phyloP scores from a whole-genome alignment of 2,888 invertebrate species.

The Lamellibrachia columna region DNA sequence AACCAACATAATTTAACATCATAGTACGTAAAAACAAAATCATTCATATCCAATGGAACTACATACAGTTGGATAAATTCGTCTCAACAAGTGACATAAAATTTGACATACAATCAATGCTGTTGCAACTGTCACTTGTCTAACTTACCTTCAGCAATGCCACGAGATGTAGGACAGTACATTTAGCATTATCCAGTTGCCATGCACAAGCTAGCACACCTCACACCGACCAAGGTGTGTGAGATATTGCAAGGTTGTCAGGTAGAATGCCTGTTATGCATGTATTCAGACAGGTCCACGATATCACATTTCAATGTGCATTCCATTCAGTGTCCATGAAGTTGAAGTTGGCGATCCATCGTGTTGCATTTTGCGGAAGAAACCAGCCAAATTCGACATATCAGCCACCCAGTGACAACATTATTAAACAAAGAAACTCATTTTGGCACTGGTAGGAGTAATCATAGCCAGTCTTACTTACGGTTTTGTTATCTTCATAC shows the following conservation, averaged over 20 bases:
- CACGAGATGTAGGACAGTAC: background rate
- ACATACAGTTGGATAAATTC: background rate
- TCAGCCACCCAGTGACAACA: background rate
- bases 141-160: background rate
- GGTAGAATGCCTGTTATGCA: background rate
- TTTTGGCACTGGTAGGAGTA: no score
- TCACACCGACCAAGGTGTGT: background rate
- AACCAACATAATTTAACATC: background rate
- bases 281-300: background rate
- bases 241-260: background rate
- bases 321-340: background rate
- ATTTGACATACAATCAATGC: background rate
- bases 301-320: background rate
- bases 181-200: background rate
- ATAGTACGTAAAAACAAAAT: background rate
- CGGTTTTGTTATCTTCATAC: constrained; percentile 16
- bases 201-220: background rate
- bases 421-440: background rate
- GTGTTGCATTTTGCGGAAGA: background rate
- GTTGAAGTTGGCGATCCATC: background rate
- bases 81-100: background rate
- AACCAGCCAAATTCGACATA: background rate
- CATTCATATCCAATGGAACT: background rate
- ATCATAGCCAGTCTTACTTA: background rate
- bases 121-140: no score